phyloP scores from a whole-genome alignment of 1,140 invertebrate genomes.

The Dryas iulia region DNA sequence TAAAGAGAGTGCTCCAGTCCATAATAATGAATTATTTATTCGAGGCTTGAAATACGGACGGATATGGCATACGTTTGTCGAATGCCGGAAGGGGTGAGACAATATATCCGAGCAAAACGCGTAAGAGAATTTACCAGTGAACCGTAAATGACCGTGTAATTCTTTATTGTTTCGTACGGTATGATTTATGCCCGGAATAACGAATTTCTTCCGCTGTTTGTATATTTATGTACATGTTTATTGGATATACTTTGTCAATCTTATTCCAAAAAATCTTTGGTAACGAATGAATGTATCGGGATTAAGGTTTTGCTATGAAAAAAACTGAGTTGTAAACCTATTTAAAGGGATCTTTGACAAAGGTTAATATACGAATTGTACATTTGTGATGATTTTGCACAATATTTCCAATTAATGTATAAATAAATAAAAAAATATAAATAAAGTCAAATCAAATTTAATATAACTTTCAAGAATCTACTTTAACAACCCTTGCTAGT shows the following conservation, averaged over 20 bases:
- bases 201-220: not conserved
- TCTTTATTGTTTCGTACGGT: constrained; percentile 21
- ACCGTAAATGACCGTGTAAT: constrained; percentile 21
- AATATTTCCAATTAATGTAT: no score
- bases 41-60: constrained; percentile 24
- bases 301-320: no score
- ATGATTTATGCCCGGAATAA: constrained; percentile 18
- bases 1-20: constrained; percentile 28
- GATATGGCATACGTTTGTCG: constrained; percentile 22
- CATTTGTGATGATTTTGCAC: no score
- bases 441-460: no score
- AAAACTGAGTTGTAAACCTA: no score
- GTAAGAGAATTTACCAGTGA: constrained; percentile 10
- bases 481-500: no score
- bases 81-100: constrained; percentile 28
- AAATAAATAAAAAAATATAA: no score
- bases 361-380: no score
- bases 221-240: not conserved
- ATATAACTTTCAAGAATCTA: no score
- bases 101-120: constrained; percentile 2
- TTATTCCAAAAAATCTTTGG: not conserved
- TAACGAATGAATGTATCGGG: no score
- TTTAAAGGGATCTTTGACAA: no score
- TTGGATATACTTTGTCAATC: not conserved
- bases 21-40: constrained; percentile 39